Conservation (phyloP, 2,113 vertebrate genomes). For the Hypocryptadius cinnamomeus region DNA sequence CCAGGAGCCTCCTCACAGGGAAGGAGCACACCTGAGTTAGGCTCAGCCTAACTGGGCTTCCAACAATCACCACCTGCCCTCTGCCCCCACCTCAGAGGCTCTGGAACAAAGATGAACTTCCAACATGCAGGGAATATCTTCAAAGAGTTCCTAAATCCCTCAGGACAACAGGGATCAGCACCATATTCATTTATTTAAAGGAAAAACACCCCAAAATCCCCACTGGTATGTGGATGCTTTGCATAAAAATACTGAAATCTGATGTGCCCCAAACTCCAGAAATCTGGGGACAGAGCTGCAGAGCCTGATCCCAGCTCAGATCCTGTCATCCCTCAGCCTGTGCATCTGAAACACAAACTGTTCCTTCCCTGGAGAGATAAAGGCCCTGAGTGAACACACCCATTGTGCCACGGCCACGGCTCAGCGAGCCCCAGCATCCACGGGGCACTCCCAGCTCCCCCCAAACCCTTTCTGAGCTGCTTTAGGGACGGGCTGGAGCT, state of each 20-base stretch:
- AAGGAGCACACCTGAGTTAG: accelerated
- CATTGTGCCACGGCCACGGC: not conserved
- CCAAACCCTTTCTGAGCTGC: not conserved
- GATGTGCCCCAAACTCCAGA: accelerated
- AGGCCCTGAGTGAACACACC: accelerated
- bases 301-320: accelerated
- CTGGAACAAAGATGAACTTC: too few relatives aligned
- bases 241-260: accelerated
- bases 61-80: not conserved
- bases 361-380: not conserved
- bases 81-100: not conserved
- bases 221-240: accelerated
- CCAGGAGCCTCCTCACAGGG: not conserved
- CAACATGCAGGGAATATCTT: not conserved
- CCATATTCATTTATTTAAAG: accelerated
- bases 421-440: not conserved
- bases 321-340: not conserved
- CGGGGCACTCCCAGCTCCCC: not conserved
- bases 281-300: not conserved
- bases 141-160: not conserved
- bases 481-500: not conserved
- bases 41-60: not conserved
- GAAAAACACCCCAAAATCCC: accelerated
- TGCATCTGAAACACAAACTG: not conserved
- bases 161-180: not conserved